Percentiles rank a stretch among this genome's conserved stretches.
These are phyloP conservation scores for Sebastes taczanowskii DNA, from an alignment of 2,797 vertebrate genomes.

Conservation along the genomic window DNA sequence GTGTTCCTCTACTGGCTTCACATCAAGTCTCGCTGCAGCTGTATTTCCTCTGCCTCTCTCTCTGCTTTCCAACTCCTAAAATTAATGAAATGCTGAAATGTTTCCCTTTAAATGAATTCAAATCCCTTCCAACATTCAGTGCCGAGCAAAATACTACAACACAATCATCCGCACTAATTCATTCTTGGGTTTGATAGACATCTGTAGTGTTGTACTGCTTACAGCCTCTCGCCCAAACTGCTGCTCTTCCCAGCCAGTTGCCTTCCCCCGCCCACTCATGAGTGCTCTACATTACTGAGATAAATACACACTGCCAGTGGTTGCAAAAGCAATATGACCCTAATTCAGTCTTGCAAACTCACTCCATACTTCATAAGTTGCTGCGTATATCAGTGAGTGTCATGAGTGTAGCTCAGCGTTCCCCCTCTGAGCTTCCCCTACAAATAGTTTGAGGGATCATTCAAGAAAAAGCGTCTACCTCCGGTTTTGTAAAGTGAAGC, in stretches of 20 bases:
- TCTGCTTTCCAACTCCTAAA: conserved; percentile 18
- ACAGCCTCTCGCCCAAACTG: not conserved
- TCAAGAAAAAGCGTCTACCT: not conserved
- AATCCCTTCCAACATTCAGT: conserved; percentile 13
- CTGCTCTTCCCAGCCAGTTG: not conserved
- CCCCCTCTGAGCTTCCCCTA: not conserved
- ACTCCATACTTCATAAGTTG: not conserved
- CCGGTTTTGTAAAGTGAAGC: not conserved
- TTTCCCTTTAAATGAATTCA: conserved; percentile 29
- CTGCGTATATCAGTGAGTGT: not conserved
- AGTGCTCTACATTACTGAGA: conserved; percentile 5
- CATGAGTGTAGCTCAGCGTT: not conserved
- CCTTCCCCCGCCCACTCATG: conserved; percentile 9
- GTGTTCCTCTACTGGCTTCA: conserved; percentile 29
- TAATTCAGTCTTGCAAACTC: conserved; percentile 3
- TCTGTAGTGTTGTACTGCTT: conserved; percentile 2
- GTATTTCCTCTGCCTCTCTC: conserved; percentile 4
- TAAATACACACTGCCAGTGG: conserved; percentile 9
- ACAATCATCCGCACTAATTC: conserved; percentile 15
- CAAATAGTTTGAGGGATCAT: not conserved
- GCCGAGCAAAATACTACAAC: conserved; percentile 1
- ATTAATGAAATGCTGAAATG: conserved; percentile 38
- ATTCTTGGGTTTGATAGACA: conserved; percentile 7
- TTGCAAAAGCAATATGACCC: conserved; percentile 15
- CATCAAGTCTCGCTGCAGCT: conserved; percentile 29